Base-by-base conservation (phyloP, 2,113 vertebrate species). In the Poeciliopsis prolifica region DNA sequence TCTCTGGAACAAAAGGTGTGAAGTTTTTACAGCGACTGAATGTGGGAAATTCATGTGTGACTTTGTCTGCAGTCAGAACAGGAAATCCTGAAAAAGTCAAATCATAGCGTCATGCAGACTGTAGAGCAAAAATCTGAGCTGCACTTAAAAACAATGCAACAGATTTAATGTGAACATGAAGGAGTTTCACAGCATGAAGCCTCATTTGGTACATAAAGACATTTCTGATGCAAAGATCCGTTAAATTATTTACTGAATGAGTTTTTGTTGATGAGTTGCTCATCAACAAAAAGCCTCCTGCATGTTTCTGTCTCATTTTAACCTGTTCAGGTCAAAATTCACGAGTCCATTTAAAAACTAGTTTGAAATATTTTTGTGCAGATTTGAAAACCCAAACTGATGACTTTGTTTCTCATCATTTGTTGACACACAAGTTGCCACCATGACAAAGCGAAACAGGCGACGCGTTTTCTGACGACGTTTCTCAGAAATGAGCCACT, bases 401-500 rank as follows among this genome's bases (percentile, higher is more conserved):
- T 19, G 24, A 58, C 2, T 58, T n/a, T 58, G 51, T n/a, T 19
- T 22, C 7, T 8, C 0, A 24, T 24, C 0, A 37, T 37, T 12
- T 11, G 10, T 12, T 37, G 35, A 37, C 11, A 37, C 35, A 11
- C 10, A 37, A 31, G 5, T 68, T 22, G 1, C 31, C 22, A n/a
- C 35, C 14, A 0, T 67, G 51, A 74, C 31, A 19, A 3, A 14
- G n/a, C 3, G 61, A 28, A 71, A 64, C 8, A 37, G 19, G 26
- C 9, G 29, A 5, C 12, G 4, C 14, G 29, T 60, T 28, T 70
- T 7, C 2, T 6, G 8, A 5, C 60, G 31, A 15, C 48, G 5
- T 76, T 81, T 79, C 82, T 77, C 29, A 71, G 79, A 82, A 84
- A 11, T 5, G 44, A n/a, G 51, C 1, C 2, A n/a, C 24, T 10